Evolutionary conservation across 2,797 vertebrate species (phyloP), one percentile per base, ranked within the genome.

Genomic region (Falco cherrug): DNA sequence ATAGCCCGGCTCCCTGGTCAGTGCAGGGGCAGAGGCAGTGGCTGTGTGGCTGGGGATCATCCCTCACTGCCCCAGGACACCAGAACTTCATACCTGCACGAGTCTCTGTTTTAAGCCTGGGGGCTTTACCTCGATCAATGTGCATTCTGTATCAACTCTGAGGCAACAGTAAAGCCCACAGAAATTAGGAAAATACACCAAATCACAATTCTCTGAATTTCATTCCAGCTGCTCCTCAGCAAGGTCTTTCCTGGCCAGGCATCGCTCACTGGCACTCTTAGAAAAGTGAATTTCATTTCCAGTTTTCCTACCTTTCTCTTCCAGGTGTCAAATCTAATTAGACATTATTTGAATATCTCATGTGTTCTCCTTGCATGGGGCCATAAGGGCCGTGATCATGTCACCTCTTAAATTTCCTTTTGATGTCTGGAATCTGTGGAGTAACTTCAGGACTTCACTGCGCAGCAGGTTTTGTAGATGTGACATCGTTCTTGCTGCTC

Each of bases 41-140:
- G 5, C 47, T n/a, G 53, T 14, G 31, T 1, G 3, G 29, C 77
- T 31, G 29, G n/a, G 51, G 8, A 33, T 29, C 0, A 0, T 39
- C 57, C 28, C 56, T 64, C 5, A 1, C 65, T 56, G 35, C 53
- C n/a, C 41, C 11, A 13, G 35, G 41, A 31, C 25, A 7, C 21
- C 31, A 11, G 41, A 29, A 24, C 47, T 60, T 51, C n/a, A 2
- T 7, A 53, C 8, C 41, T 60, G 80, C 6, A 45, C 45, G 5
- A 45, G 8, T 87, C 33, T 20, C 41, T 43, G 26, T 29, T 74
- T 84, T 56, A 57, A 73, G 77, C 41, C 31, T 28, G n/a, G 64
- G 54, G 60, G n/a, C 70, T 80, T 60, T 87, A 64, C 89, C 71
- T 89, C 3, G 1, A 13, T 54, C 57, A 39, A 31, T 25, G 79